Base-by-base conservation (phyloP, 1,140 invertebrate species). In the Tyrophagus putrescentiae region DNA sequence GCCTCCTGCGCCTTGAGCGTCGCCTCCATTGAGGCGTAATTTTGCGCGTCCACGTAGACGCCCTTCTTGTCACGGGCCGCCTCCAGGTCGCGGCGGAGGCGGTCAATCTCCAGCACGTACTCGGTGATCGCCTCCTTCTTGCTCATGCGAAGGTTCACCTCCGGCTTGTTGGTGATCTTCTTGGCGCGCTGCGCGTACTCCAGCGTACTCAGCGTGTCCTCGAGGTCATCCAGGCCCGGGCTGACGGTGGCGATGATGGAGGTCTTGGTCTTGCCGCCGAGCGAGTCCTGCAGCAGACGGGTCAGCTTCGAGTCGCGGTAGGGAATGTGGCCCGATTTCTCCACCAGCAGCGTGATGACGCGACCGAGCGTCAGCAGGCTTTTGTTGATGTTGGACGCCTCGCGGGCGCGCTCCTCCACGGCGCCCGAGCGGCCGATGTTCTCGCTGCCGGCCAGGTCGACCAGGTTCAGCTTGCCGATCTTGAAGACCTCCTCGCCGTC, bases 321-420 rank as follows among this genome's bases (percentile, higher is more conserved):
- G 0, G 93, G 94, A 66, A 98, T 79, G 72, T 97, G 92, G 0
- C 86, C 83, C 56, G 85, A 82, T 68, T 84, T 78, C 71, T 96
- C 90, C 11, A 94, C 91, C n/a, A 98, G 75, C 6, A 88, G 82
- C 0, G 89, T 96, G 61, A 98, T 98, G n/a, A 97, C 92, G 68
- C 93, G 76, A 0, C 94, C 94, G 0, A 98, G 78, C 0, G 93
- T 97, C 28, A 98, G 72, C 13, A 98, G 74, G 18, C 85, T 90
- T 70, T 95, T 87, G 73, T 98, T 98, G 52, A 98, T 97, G 69
- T 86, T 95, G 32, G 76, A 77, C 36, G 92, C 92, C 79, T 98
- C 94, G 45, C 90, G 72, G 0, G 90, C 91, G 63, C 88, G 70
- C 64, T 86, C 85, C 67, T 95, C 91, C 58, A 86, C 81, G 2